A percentile compares a stretch with the other conserved stretches of the same genome.
These are phyloP conservation scores for Crotalus viridis DNA, from an alignment of 2,113 vertebrate genomes.

Conservation along the genomic window DNA sequence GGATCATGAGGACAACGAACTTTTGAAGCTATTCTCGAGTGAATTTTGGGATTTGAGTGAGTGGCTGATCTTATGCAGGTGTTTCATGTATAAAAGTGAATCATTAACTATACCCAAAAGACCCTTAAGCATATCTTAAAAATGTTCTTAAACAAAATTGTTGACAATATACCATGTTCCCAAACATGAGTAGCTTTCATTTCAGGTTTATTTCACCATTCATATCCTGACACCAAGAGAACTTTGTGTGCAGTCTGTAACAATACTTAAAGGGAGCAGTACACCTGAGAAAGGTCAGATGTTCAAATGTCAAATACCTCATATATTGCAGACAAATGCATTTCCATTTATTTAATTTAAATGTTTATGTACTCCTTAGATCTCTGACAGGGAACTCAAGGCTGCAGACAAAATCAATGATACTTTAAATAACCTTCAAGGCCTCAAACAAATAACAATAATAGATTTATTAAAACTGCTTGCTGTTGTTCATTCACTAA, in stretches of 20 bases:
- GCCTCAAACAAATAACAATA: background rate
- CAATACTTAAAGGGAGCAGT: background rate
- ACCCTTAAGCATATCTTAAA: background rate
- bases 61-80: background rate
- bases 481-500: background rate
- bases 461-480: background rate
- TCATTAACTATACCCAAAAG: background rate
- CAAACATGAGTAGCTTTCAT: background rate
- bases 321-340: background rate
- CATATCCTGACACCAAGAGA: background rate
- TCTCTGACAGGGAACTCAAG: background rate
- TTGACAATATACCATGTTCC: background rate
- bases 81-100: background rate
- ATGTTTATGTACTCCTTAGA: background rate
- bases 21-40: background rate
- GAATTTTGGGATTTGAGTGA: background rate
- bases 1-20: background rate
- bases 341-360: background rate
- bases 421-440: background rate
- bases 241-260: background rate
- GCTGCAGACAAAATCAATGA: background rate
- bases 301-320: background rate
- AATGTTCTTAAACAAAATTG: background rate
- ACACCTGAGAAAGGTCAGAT: background rate
- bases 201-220: background rate